Conservation (phyloP, 1,140 invertebrate species). For the Bombus pyrosoma region DNA sequence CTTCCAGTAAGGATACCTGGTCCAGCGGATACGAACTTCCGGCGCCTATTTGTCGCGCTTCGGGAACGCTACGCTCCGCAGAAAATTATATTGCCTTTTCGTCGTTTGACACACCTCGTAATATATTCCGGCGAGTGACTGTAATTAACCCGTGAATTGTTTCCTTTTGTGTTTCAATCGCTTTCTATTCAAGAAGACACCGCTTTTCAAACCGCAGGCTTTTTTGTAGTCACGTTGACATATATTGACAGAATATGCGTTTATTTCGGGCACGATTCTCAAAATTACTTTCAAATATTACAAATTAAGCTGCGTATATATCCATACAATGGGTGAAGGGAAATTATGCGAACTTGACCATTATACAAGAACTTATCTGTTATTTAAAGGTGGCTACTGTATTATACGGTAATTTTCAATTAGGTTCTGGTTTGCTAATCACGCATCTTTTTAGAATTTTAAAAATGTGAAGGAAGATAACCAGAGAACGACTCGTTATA, state of each 20-base stretch:
- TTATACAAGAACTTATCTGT: not conserved
- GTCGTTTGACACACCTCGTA: constrained; percentile 53
- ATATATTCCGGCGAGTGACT: constrained; percentile 2
- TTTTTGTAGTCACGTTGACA: not conserved
- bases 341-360: too few species aligned
- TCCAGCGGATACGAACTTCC: constrained; percentile 77
- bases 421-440: not conserved
- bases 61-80: constrained; percentile 46
- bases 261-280: not conserved
- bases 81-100: constrained; percentile 63
- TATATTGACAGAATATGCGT: not conserved
- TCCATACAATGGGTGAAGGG: not conserved
- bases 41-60: constrained; percentile 67
- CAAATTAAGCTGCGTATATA: not conserved
- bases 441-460: too few species aligned
- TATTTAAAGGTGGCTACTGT: too few species aligned
- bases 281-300: not conserved
- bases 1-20: constrained; percentile 74
- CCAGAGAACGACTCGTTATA: not conserved
- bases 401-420: not conserved
- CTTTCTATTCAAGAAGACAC: constrained; percentile 5
- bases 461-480: too few species aligned
- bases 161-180: constrained; percentile 25
- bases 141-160: constrained; percentile 29
- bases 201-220: not conserved